These are phyloP conservation scores for Metaphire vulgaris DNA, from an alignment of 1,140 invertebrate genomes.

Conservation along the genomic window DNA sequence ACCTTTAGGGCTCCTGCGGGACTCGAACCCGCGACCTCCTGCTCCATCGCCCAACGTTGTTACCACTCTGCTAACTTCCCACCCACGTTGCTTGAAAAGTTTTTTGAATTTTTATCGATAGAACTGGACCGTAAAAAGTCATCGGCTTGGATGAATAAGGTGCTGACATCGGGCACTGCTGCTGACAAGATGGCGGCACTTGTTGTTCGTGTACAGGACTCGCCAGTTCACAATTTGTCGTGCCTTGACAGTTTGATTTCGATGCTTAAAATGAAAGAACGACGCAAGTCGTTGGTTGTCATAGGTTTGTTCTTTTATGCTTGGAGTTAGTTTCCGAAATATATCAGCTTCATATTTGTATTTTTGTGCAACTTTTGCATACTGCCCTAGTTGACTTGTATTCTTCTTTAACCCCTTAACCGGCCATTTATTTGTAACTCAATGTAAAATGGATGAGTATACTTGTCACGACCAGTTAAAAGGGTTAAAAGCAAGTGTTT, in stretches of 20 bases:
- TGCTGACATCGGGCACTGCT: slow-evolving; percentile 70
- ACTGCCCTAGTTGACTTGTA: too few species aligned
- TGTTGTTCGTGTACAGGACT: slow-evolving; percentile 74
- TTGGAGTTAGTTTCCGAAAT: slow-evolving; percentile 7
- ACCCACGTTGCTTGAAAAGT: neutral
- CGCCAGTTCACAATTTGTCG: slow-evolving; percentile 69
- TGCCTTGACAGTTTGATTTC: slow-evolving; percentile 65
- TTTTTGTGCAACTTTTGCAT: too few species aligned
- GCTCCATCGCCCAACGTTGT: neutral
- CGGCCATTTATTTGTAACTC: too few species aligned
- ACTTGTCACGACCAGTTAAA: too few species aligned
- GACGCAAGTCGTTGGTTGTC: slow-evolving; percentile 65
- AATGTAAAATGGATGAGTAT: too few species aligned
- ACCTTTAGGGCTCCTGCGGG: neutral
- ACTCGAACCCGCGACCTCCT: neutral
- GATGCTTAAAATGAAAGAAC: slow-evolving; percentile 74
- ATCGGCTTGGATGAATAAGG: slow-evolving; percentile 68
- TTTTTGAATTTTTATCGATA: neutral
- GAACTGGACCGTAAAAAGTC: neutral
- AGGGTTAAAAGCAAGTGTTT: too few species aligned
- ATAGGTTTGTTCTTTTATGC: slow-evolving; percentile 51
- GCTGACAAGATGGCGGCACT: slow-evolving; percentile 79
- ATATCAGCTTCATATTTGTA: too few species aligned
- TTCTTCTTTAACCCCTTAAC: too few species aligned
- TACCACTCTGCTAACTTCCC: neutral